These are phyloP conservation scores for Umimayanthus kanabou DNA, from an alignment of 92 coral and sea anemone species.

Conservation along the genomic window DNA sequence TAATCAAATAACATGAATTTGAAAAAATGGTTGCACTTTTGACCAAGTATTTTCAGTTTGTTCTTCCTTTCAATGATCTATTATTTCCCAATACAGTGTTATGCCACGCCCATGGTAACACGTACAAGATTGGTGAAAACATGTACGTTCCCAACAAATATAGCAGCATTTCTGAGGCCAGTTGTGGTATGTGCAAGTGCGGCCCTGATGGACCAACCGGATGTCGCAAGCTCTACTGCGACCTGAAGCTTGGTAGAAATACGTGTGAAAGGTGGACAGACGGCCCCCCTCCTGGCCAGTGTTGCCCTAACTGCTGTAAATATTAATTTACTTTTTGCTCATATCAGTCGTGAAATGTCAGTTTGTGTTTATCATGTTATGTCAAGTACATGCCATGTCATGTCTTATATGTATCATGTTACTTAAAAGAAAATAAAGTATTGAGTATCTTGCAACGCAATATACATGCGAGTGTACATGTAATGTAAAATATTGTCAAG, in stretches of 20 bases:
- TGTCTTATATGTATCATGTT: not conserved
- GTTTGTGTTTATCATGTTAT: not conserved
- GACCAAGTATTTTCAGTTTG: too few species aligned
- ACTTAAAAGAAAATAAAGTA: not conserved
- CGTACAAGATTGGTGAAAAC: constrained; percentile 14
- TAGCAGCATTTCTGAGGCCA: not conserved
- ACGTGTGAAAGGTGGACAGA: constrained; percentile 32
- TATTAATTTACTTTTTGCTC: not conserved
- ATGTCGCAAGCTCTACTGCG: constrained; percentile 32
- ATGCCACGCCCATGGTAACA: constrained; percentile 19
- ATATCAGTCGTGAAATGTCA: not conserved
- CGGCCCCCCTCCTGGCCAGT: constrained; percentile 27
- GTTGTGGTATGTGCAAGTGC: constrained; percentile 24
- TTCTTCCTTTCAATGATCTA: not conserved
- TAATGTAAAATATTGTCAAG: too few species aligned
- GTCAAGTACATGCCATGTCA: too few species aligned
- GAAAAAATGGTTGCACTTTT: too few species aligned
- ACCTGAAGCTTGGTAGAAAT: not conserved
- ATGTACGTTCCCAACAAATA: constrained; percentile 23
- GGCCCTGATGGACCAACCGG: constrained; percentile 21
- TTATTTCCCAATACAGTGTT: not conserved
- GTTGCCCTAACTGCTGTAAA: constrained; percentile 31
- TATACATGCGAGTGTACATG: too few species aligned
- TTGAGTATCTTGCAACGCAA: not conserved
- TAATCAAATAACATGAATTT: too few species aligned